Evolutionary conservation across 2,113 vertebrate species (phyloP), one percentile per base, ranked within the genome.

Genomic region (Heliornis fulica): DNA sequence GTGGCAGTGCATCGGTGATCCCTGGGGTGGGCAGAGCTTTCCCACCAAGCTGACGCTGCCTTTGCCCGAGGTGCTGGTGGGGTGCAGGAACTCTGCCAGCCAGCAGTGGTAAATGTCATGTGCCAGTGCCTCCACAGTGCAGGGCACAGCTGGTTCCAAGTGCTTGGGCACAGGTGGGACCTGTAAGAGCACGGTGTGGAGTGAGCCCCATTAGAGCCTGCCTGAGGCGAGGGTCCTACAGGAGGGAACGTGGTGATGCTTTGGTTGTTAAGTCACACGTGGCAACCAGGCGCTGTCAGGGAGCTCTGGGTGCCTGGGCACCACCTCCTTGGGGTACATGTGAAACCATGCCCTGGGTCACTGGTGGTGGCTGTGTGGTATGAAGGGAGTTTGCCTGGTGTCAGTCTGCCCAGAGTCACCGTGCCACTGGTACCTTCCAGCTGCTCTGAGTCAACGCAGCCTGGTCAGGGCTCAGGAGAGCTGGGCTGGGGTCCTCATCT

Each of bases 1-100:
- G 0, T 9, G 21, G 50, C 18, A 5, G 22, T 1, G 2, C 16
- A 7, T 32, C 3, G 1, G 32, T 15, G 45, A 20, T 40, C 36
- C 12, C 46, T 43, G 50, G 15, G 13, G 41, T 1, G 13, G 23
- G 18, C 46, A 46, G 46, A 21, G 20, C 46, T 46, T 21, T 46
- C 20, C 46, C 46, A 22, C 46, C 11, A n/a, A n/a, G n/a, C n/a
- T n/a, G n/a, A n/a, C n/a, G 19, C 34, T 70, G 45, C 63, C 32
- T 59, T 80, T 57, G 53, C 59, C 31, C 11, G 11, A 50, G 57
- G 22, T 51, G 5, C 51, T 56, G 60, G 22, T 20, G 5, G 5
- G 1, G 0, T 17, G 48, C 46, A 29, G 63, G 31, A 90, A 41
- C 88, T 31, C 41, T 15, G 26, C n/a, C n/a, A n/a, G n/a, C n/a